Evolutionary conservation across 2,797 vertebrate species (phyloP).

Genomic region (Tachyglossus aculeatus): DNA sequence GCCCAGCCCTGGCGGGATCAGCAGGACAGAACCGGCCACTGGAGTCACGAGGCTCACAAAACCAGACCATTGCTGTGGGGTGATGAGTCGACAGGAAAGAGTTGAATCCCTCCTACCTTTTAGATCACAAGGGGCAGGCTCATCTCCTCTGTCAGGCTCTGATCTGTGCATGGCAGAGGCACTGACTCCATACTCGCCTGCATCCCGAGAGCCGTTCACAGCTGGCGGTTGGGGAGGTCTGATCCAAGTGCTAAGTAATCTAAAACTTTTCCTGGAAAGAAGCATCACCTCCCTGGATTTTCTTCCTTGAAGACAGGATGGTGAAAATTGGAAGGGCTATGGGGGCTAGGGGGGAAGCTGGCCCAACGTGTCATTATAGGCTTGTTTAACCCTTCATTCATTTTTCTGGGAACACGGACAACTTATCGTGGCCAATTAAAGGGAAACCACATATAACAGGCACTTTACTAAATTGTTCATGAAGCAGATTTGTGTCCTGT

Average conservation of each 20-base stretch:
- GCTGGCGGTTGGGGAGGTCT: neutral
- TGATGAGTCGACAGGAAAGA: neutral
- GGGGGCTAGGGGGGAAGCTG: neutral
- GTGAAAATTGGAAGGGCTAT: neutral
- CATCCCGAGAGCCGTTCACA: neutral
- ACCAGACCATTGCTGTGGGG: neutral
- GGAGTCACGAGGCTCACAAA: neutral
- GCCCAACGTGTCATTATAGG: slow-evolving; percentile 7
- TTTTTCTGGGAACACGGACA: slow-evolving; percentile 25
- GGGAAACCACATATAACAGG: slow-evolving; percentile 20
- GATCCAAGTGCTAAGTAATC: neutral
- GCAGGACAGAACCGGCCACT: no score
- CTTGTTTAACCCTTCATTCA: slow-evolving; percentile 18
- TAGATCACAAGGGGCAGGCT: neutral
- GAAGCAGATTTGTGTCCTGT: slow-evolving; percentile 1
- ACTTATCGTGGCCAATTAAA: slow-evolving; percentile 40
- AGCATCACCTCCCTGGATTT: neutral
- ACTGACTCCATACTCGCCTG: neutral
- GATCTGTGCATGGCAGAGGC: neutral
- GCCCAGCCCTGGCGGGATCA: no score
- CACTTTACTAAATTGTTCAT: slow-evolving; percentile 28
- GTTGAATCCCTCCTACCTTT: neutral
- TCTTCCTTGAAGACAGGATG: neutral
- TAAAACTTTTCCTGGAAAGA: slow-evolving; percentile 11
- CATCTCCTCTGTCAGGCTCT: neutral